These are phyloP conservation scores for Leptarthrus brevirostris DNA, from an alignment of 2,888 invertebrate species.

Conservation along the genomic window DNA sequence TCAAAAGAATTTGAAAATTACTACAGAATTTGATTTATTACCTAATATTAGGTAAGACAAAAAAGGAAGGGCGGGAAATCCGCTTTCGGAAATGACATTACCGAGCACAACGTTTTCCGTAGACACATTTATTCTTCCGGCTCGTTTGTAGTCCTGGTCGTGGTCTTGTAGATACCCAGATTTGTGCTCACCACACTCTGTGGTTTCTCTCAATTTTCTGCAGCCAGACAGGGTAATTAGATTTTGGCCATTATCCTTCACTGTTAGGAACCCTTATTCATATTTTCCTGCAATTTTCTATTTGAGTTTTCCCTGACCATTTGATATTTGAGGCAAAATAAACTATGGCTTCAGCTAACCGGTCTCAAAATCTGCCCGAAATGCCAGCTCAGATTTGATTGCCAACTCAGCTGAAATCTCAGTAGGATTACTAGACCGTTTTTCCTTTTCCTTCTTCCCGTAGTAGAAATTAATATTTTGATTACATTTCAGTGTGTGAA, in stretches of 20 bases:
- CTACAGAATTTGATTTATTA: conserved; percentile 52
- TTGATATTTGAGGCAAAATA: conserved; percentile 38
- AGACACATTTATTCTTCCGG: conserved; percentile 29
- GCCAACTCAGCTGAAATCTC: conserved; percentile 41
- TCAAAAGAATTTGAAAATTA: conserved; percentile 50
- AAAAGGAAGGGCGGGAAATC: conserved; percentile 36
- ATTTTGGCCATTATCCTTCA: conserved; percentile 40
- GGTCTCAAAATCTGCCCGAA: conserved; percentile 27
- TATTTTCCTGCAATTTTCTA: conserved; percentile 47
- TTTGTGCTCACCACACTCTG: conserved; percentile 12
- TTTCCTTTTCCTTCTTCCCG: conserved; percentile 21
- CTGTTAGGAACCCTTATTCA: conserved; percentile 9
- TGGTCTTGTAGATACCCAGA: neutral
- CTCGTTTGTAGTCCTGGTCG: conserved; percentile 14
- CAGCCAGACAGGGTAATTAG: conserved; percentile 38
- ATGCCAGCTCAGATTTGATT: conserved; percentile 40
- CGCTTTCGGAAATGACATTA: conserved; percentile 27
- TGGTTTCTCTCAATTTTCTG: conserved; percentile 16
- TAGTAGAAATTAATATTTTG: conserved; percentile 38
- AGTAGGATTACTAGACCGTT: conserved; percentile 8
- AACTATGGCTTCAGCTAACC: conserved; percentile 4
- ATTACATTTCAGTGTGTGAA: conserved; percentile 38
- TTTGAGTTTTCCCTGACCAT: conserved; percentile 33
- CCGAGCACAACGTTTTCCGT: conserved; percentile 9
- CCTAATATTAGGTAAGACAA: conserved; percentile 46